Evolutionary conservation across 2,797 vertebrate species (phyloP).

Genomic region (Petrocephalus sullivani): DNA sequence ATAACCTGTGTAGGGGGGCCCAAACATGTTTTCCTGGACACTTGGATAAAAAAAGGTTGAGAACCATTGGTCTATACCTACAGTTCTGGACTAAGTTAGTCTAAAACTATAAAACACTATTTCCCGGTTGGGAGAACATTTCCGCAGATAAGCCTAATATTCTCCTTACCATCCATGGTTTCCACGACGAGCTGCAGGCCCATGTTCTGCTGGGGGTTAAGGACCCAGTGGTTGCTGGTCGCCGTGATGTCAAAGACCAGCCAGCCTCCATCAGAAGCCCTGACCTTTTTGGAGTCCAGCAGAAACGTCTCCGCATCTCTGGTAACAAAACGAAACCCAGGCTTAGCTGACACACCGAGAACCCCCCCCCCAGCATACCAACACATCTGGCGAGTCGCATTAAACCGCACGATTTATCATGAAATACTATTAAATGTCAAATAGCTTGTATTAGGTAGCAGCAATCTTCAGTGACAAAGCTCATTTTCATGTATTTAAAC

Average conservation of each 20-base stretch:
- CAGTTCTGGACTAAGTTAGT: background rate
- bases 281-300: constrained; percentile 81
- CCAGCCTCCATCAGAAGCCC: constrained; percentile 89
- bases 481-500: background rate
- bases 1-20: too few species aligned
- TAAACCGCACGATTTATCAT: background rate
- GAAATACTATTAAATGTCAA: background rate
- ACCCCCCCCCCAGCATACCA: background rate
- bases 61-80: background rate
- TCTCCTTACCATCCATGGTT: constrained; percentile 79
- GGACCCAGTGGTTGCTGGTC: constrained; percentile 98
- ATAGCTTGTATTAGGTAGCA: background rate
- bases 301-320: constrained; percentile 96
- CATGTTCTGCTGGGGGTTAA: constrained; percentile 95
- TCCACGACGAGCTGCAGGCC: constrained; percentile 93
- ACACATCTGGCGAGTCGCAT: background rate
- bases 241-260: constrained; percentile 96
- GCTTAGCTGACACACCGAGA: background rate
- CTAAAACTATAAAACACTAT: background rate
- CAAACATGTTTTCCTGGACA: too few species aligned
- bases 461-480: background rate
- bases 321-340: constrained; percentile 4
- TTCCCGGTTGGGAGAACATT: background rate
- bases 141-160: background rate
- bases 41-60: background rate